Base-by-base conservation (phyloP, 2,797 vertebrate species). In the Myripristis jacobus region DNA sequence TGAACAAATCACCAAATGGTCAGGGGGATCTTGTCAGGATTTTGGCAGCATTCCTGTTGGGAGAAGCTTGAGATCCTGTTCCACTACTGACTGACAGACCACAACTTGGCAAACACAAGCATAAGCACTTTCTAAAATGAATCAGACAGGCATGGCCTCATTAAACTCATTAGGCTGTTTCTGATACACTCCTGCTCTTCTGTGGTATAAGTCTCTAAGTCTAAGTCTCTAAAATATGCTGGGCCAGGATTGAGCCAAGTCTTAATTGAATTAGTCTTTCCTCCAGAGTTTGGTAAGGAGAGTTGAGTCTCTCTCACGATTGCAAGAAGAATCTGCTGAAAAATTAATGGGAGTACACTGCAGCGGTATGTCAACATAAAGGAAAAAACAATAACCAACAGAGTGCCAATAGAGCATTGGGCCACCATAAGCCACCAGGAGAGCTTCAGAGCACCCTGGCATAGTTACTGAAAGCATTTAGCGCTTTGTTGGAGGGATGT, bases 11-110 rank as follows among this genome's bases (percentile, higher is more conserved):
- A 57, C 29, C 62, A 66, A 31, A 55, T 36, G 16, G 59, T 80
- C 54, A 79, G 71, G 29, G 56, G 34, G 29, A 56, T 78, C 60
- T 70, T 81, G 58, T 83, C 43, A 57, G 41, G 66, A 73, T 50
- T 47, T 38, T 79, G 67, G 75, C 22, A 63, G 61, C 18, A 47
- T 65, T 80, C 55, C 51, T 66, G 10, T 27, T 55, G 54, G 16
- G 55, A 77, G 55, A 63, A 18, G 16, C 74, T 78, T 29, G 44
- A 75, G 29, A 58, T 48, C 52, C 53, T 65, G 24, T 47, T 50
- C 21, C 47, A 55, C 76, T 63, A 60, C 60, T 46, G n/a, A 59
- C 66, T 54, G 44, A 66, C 3, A 10, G 55, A 43, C 54, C 2
- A 5, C 27, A 56, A 67, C 27, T 68, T 18, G 53, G 62, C 31